These are phyloP conservation scores for Nannobrachium achirus DNA, from an alignment of 2,113 vertebrate genomes.

Conservation along the genomic window DNA sequence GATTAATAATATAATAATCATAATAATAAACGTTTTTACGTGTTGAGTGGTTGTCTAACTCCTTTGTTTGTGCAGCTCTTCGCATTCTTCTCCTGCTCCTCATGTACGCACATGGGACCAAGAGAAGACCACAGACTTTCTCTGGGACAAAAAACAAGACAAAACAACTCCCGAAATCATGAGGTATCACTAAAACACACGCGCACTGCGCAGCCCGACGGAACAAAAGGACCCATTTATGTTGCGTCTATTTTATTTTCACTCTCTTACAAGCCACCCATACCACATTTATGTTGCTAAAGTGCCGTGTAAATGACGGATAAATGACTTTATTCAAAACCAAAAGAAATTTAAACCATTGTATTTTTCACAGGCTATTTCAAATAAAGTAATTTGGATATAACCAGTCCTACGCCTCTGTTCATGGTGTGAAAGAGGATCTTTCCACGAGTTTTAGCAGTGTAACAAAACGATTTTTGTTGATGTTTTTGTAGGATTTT, in stretches of 20 bases:
- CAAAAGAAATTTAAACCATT: neutral
- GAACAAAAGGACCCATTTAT: conserved; percentile 10
- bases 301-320: neutral
- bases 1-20: too few relatives aligned
- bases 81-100: neutral
- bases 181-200: conserved; percentile 18
- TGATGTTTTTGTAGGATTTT: too few relatives aligned
- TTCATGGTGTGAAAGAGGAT: too few relatives aligned
- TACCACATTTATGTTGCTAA: neutral
- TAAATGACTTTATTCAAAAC: neutral
- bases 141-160: conserved; percentile 45
- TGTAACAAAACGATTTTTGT: too few relatives aligned
- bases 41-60: neutral
- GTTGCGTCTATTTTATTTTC: conserved; percentile 25
- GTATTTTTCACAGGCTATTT: neutral
- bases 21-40: neutral
- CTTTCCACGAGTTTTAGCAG: too few relatives aligned
- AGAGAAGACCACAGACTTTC: conserved; percentile 42
- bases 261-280: conserved; percentile 17
- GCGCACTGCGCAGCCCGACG: neutral
- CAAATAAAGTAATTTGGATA: too few relatives aligned
- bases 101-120: conserved; percentile 8
- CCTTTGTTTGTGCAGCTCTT: conserved; percentile 11
- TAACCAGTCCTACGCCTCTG: too few relatives aligned
- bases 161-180: conserved; percentile 44